Evolutionary conservation across 2,888 invertebrate genomes (phyloP), one percentile per base, ranked within the genome.

Genomic region (Agrypnus murinus): DNA sequence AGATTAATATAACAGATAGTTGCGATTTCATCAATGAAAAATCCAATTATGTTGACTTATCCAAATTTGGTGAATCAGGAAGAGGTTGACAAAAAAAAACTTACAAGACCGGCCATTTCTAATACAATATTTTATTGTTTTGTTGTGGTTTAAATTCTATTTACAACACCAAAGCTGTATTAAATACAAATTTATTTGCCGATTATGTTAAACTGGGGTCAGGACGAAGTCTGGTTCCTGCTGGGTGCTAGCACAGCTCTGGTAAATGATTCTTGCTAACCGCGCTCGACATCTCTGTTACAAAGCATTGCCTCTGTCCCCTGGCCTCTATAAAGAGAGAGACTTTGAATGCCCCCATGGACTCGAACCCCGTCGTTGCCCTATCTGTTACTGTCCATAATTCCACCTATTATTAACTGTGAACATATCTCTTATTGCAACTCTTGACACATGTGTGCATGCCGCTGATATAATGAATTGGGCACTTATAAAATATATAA

Each of bases 391-490:
- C 76, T 78, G 77, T 78, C 77, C 76, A 72, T 76, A 72, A 72
- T 75, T 71, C 71, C 73, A 75, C 76, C 74, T 77, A 77, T 77
- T 77, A 77, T 77, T 77, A 77, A 77, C 77, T 77, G 77, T 77
- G 77, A 77, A 77, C 77, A 77, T 70, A 70, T 70, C 70, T 70
- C 70, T 70, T 70, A 70, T 65, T 65, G 65, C 70, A 70, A 70
- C 59, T 65, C 70, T 65, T 62, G 70, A 70, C 70, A 70, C 59
- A 65, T 65, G 69, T 64, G 65, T 65, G 65, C 65, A 65, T 70
- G 65, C 70, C 70, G 70, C 70, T 66, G 65, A 60, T 70, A 66
- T 70, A 70, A 70, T 70, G 65, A 70, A 70, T 70, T 70, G 57
- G 65, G 40, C 69, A 69, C 65, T 66, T 66, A 62, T 65, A 45